Evolutionary conservation across 2,113 vertebrate genomes (phyloP), one percentile per base, ranked within the genome.

Genomic region (Ramphastos sulfuratus): DNA sequence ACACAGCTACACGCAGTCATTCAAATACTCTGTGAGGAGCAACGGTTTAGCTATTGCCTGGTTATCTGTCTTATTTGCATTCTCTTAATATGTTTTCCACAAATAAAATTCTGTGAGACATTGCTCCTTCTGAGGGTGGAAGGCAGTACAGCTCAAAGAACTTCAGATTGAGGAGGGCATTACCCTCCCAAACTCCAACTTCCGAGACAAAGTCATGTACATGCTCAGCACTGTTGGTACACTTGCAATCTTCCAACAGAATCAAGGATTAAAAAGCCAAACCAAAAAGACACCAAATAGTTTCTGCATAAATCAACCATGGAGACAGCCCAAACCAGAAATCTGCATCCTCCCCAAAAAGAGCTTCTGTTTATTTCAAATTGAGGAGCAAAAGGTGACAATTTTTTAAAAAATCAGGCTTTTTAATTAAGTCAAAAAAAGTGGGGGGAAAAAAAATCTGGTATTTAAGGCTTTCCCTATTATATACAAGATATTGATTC

Each of bases 61-160:
- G 11, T 25, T 46, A 35, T 14, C 16, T 50, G 50, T 83, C 72
- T 55, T 72, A 33, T 37, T 79, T 0, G 0, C 4, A 1, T 20
- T 56, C 46, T 33, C 33, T 37, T 50, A 31, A 20, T 25, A 7
- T 6, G 17, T 21, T 74, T 80, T 77, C 30, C 56, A 75, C 69
- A 21, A 58, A 52, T 14, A 48, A 44, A 87, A 85, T 31, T 28
- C 74, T 60, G 30, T 0, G 3, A 63, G 42, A 37, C 61, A 80
- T 19, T 1, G 1, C 7, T 78, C 17, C 58, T 55, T 71, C 30
- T 12, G 10, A 66, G 30, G 39, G 46, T 5, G 16, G 25, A 3
- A 3, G 15, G 33, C 39, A 87, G 46, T 14, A 48, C 20, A 52
- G 61, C 23, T 39, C 52, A 71, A 55, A 21, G 28, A 46, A 93